Percentiles rank a stretch among this genome's conserved stretches.
phyloP scores from a whole-genome alignment of 2,113 vertebrate genomes.

The Arenaria interpres region DNA sequence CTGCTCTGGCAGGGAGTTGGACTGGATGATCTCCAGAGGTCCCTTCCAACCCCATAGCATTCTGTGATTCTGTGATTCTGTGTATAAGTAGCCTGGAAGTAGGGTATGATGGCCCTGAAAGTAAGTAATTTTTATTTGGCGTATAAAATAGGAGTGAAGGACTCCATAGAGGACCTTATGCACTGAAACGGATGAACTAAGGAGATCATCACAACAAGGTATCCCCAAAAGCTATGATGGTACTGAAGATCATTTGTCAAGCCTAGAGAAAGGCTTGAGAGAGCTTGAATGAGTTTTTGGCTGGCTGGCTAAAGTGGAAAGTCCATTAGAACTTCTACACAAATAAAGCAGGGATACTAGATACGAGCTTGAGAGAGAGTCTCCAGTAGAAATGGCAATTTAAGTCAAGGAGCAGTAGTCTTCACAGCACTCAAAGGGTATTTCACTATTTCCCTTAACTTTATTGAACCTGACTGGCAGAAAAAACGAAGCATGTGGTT shows the following conservation, averaged over 20 bases:
- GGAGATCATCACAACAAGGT: background rate
- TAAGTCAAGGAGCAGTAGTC: background rate
- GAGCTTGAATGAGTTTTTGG: background rate
- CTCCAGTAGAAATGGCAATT: background rate
- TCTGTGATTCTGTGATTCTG: too few relatives aligned
- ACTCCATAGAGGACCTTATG: background rate
- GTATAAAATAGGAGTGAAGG: background rate
- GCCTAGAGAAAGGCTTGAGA: background rate
- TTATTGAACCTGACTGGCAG: background rate
- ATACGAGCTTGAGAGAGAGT: background rate
- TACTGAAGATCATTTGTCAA: background rate
- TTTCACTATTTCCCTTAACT: background rate
- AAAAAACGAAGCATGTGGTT: slow-evolving; percentile 2
- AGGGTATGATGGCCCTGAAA: background rate
- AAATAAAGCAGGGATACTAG: background rate
- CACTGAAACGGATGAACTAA: background rate
- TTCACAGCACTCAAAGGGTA: background rate
- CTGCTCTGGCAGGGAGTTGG: too few relatives aligned
- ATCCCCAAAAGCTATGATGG: background rate
- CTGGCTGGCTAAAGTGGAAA: background rate
- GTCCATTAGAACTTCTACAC: background rate
- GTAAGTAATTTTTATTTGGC: background rate
- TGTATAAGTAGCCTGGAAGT: background rate
- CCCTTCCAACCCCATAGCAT: too few relatives aligned
- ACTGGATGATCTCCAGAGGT: too few relatives aligned